Base-by-base conservation (phyloP, 2,888 invertebrate genomes). In the Teleogryllus oceanicus region DNA sequence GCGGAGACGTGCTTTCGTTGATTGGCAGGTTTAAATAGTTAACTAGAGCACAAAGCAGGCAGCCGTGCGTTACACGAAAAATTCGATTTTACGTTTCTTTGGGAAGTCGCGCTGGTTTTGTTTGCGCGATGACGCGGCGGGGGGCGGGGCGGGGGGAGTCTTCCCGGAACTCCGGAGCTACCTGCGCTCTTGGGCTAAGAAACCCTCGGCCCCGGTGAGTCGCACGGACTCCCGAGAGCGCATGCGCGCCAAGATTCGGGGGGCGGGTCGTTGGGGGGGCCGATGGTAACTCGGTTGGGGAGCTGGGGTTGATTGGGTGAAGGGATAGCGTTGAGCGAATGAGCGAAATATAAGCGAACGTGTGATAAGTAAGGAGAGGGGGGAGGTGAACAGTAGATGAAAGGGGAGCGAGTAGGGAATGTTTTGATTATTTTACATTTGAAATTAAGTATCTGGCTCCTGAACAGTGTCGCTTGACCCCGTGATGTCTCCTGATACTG, bases 11-110 rank as follows among this genome's bases (percentile, higher is more conserved):
- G 62, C 62, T 62, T 62, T 18, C 62, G 62, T 62, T 62, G 62
- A 62, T 62, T 62, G 62, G n/a, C n/a, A 62, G 62, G 62, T 62
- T 62, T 62, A 62, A 62, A 62, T 62, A 62, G 62, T n/a, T 62
- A 62, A 62, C 62, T 62, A 62, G 62, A 62, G 62, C 62, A 62
- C 62, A 62, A 62, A 62, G 62, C 16, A 62, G 13, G 62, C 62
- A n/a, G n/a, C n/a, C 16, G 62, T 18, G 62, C 62, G 62, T 62
- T n/a, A 62, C 62, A 62, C 62, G n/a, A 62, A 13, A 62, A 62
- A 62, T 62, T 62, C 62, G 62, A 62, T 62, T 62, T 62, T 62
- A 62, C 62, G 62, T 62, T 62, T 13, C 62, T n/a, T 62, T 62
- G 16, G 62, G 13, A 13, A 13, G 62, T 62, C 13, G 62, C n/a